phyloP scores from a whole-genome alignment of 2,113 vertebrate species.

The Crotalus horridus region DNA sequence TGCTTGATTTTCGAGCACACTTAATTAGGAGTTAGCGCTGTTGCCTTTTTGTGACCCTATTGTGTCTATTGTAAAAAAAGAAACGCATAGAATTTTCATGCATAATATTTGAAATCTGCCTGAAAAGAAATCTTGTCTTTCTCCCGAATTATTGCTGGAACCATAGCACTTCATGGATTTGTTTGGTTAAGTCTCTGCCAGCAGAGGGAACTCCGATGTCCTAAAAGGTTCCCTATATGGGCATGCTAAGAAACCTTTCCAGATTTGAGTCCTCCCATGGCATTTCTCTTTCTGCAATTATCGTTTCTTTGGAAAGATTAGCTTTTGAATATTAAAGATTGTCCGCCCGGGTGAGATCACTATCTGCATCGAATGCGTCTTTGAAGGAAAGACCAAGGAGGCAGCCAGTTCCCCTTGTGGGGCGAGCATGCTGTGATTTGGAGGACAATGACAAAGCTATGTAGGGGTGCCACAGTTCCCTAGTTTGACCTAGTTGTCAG shows the following conservation, averaged over 20 bases:
- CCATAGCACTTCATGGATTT: neutral
- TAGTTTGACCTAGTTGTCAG: slow-evolving; percentile 60
- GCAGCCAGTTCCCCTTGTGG: neutral
- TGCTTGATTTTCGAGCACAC: neutral
- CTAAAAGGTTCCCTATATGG: neutral
- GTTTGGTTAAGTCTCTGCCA: neutral
- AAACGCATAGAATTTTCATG: neutral
- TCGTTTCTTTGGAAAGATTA: neutral
- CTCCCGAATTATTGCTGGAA: neutral
- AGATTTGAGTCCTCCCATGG: neutral
- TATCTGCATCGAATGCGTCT: neutral
- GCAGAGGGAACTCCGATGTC: slow-evolving; percentile 9
- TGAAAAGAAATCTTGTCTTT: neutral
- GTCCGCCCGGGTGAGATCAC: neutral
- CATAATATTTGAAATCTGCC: neutral
- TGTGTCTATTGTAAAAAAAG: neutral
- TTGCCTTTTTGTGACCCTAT: neutral
- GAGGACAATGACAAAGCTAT: neutral
- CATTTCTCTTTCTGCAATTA: fast-evolving
- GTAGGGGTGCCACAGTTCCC: slow-evolving; percentile 5
- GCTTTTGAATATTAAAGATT: fast-evolving
- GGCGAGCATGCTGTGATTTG: neutral
- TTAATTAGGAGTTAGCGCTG: neutral
- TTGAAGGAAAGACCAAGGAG: fast-evolving
- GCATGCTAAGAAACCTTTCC: neutral